Base-by-base conservation (phyloP, 2,888 invertebrate genomes). In the Lochmaea crataegi region DNA sequence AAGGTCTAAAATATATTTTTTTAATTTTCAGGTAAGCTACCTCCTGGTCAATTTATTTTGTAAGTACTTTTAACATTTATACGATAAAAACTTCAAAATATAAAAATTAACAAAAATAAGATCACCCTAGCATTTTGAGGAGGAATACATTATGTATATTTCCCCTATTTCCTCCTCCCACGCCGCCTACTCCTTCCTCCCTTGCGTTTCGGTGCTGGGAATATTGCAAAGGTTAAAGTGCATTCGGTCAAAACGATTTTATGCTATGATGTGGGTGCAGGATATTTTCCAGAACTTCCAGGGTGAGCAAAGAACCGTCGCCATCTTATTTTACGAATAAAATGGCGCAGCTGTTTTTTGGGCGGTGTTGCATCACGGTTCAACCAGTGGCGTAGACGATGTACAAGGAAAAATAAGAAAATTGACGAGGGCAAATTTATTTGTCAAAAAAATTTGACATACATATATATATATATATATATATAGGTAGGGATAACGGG, bases 211-310 rank as follows among this genome's bases (percentile, higher is more conserved):
- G 32, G 58, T 14, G 14, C 58, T 56, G 64, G 67, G 65, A 65
- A 68, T 32, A 53, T 60, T 61, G 22, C 18, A 74, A 74, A 74
- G 74, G 74, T 74, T 71, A 74, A 68, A 74, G 74, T 68, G 74
- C 74, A 74, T 64, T 72, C 65, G 74, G 71, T 74, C 71, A 74
- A 58, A 26, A 12, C 38, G 58, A 38, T 38, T 12, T 10, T 45
- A n/a, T 60, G 16, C 60, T 60, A n/a, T 38, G 16, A 60, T 60
- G 38, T 60, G 38, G 60, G 60, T 60, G 60, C 26, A 60, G 60
- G 32, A 45, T n/a, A 60, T 60, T 60, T 60, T 60, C 60, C 60
- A 38, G 60, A 60, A 38, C 2, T 38, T 60, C 60, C 60, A 38
- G 38, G 60, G 60, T 60, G 38, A 38, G 60, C 60, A 38, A 60